Conservation (phyloP, 2,113 vertebrate genomes). For the Aleadryas rufinucha region DNA sequence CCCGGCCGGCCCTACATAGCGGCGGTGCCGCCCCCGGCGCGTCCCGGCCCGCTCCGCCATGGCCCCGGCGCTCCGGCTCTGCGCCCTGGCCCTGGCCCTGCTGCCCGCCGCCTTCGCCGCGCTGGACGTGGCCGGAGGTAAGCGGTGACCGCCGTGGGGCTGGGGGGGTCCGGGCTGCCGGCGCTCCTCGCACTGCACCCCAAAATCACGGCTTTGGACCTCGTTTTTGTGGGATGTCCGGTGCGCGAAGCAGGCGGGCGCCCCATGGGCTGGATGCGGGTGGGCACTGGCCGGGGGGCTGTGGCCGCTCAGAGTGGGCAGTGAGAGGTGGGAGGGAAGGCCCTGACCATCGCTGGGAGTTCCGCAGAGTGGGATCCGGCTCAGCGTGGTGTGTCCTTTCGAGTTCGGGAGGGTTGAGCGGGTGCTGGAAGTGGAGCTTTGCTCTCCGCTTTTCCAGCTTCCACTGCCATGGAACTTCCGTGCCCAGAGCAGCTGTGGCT, state of each 20-base stretch:
- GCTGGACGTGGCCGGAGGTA: slow-evolving; percentile 7
- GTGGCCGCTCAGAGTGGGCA: rapidly evolving
- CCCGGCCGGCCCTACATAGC: not conserved
- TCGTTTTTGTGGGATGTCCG: rapidly evolving
- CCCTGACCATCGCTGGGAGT: not conserved
- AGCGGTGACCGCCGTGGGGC: not conserved
- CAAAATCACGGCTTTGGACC: rapidly evolving
- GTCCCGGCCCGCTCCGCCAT: not conserved
- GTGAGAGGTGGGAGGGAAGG: not conserved
- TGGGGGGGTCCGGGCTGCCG: too few species aligned
- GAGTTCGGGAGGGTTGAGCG: too few species aligned
- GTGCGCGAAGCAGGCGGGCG: not conserved
- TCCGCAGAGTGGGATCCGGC: rapidly evolving
- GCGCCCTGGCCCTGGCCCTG: not conserved
- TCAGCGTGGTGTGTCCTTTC: rapidly evolving
- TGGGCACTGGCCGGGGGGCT: not conserved
- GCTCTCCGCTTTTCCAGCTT: rapidly evolving
- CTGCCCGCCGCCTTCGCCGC: not conserved
- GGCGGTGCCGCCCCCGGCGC: not conserved
- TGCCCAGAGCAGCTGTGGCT: not conserved
- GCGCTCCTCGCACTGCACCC: not conserved
- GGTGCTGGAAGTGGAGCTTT: not conserved
- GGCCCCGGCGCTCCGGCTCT: not conserved
- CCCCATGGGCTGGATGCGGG: not conserved
- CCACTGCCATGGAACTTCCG: rapidly evolving